phyloP scores from a whole-genome alignment of 1,140 invertebrate species.

The Psilanteris sp. region DNA sequence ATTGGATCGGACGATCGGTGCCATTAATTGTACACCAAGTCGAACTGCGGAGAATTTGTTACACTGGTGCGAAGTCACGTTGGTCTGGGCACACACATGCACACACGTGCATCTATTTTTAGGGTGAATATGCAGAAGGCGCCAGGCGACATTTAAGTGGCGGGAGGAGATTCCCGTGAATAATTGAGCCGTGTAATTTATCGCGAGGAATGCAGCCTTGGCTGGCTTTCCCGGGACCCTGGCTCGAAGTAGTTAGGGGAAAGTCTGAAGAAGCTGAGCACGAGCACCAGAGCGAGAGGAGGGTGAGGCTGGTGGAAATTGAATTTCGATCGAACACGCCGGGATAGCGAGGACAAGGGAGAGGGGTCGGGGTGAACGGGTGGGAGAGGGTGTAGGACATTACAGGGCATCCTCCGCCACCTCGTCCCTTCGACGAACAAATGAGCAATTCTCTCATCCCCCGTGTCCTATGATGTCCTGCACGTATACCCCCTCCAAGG shows the following conservation, averaged over 20 bases:
- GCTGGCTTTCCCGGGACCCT: conserved; percentile 71
- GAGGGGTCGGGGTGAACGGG: conserved; percentile 10
- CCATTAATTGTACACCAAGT: no score
- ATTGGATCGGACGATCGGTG: no score
- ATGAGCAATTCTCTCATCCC: conserved; percentile 76
- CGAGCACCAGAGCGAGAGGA: conserved; percentile 56
- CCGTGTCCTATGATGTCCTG: conserved; percentile 66
- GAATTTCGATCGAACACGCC: conserved; percentile 79
- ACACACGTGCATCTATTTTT: conserved; percentile 24
- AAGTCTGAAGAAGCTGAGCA: conserved; percentile 49
- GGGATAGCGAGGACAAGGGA: conserved; percentile 55
- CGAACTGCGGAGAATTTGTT: no score
- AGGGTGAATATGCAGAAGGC: conserved; percentile 60
- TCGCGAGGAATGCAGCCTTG: conserved; percentile 75
- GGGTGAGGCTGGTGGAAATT: conserved; percentile 76
- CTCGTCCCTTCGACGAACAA: conserved; percentile 74
- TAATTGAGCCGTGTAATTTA: conserved; percentile 79
- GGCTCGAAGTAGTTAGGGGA: conserved; percentile 53
- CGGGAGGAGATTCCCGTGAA: conserved; percentile 76
- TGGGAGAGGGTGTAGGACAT: conserved; percentile 72
- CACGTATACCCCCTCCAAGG: conserved; percentile 57
- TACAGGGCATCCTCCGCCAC: conserved; percentile 74
- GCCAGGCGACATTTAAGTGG: conserved; percentile 68
- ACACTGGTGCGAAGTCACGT: conserved; percentile 2
- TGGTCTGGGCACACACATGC: conserved; percentile 9